phyloP scores from a whole-genome alignment of 2,888 invertebrate species.

The Metallyticus violacea region DNA sequence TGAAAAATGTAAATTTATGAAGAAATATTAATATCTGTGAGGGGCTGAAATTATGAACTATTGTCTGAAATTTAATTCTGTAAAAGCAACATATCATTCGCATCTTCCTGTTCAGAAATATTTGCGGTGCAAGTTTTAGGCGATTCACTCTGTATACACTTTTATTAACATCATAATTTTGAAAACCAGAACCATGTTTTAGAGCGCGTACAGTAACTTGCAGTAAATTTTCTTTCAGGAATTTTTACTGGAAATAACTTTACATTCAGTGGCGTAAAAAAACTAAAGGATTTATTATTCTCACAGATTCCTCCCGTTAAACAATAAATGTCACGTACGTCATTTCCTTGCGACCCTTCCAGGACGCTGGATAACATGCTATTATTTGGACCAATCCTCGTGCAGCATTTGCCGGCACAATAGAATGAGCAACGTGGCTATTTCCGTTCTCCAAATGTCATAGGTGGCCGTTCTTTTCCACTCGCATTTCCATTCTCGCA shows the following conservation, averaged over 20 bases:
- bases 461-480: not conserved
- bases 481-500: not conserved
- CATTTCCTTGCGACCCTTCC: not conserved
- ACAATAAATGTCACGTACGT: not conserved
- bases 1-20: too few species aligned
- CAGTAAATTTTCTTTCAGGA: not conserved
- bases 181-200: too few species aligned
- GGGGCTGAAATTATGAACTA: too few species aligned
- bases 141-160: too few species aligned
- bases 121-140: too few species aligned
- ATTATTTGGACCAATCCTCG: not conserved
- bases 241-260: not conserved
- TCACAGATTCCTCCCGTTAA: not conserved
- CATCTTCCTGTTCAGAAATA: too few species aligned
- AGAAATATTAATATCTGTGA: too few species aligned
- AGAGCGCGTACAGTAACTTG: too few species aligned
- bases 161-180: too few species aligned
- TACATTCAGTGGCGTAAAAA: not conserved
- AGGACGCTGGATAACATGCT: not conserved
- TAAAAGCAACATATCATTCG: too few species aligned
- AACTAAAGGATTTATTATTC: not conserved
- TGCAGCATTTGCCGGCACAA: not conserved
- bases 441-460: not conserved
- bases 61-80: too few species aligned
- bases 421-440: not conserved